Base-by-base conservation (phyloP, 2,797 vertebrate genomes). In the Poeciliopsis turneri region DNA sequence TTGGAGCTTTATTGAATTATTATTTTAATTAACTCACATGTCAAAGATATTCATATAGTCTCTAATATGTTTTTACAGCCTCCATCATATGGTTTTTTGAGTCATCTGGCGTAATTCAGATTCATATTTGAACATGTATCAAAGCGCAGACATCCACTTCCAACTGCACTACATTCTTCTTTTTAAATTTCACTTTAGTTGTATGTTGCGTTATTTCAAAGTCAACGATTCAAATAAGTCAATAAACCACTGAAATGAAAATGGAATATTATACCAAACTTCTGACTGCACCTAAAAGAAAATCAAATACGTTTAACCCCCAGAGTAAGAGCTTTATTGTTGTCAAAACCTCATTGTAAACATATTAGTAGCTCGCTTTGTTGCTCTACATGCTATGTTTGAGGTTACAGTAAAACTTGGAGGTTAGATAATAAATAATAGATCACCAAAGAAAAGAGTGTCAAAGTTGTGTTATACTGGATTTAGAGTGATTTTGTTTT, bases 351-450 rank as follows among this genome's bases (percentile, higher is more conserved):
- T 51, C 49, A 23, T 49, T 49, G 20, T 51, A 51, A 76, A 74
- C 75, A 68, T 43, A 80, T 84, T 43, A 80, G 36, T 49, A 43
- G 57, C 75, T 72, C 47, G 23, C 25, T 23, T n/a, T 68, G 18
- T 49, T 64, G 30, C 16, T 70, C 46, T 28, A 72, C 15, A 59
- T 77, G 76, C 57, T 49, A 45, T 41, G 57, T 72, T 72, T 66
- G 46, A 73, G 18, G 72, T 45, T 23, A 73, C 6, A 20, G 69
- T 73, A 55, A 74, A 82, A 64, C 82, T 25, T 5, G 25, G n/a
- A 68, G 69, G 64, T 2, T 36, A 25, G 9, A 69, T 25, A 41
- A 69, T 43, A 15, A 13, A 45, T 16, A 7, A 45, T 45, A 45
- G 39, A 45, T 70, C 41, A 70, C 68, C 23, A 70, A 70, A 70